phyloP scores from a whole-genome alignment of 2,888 invertebrate species.

The Gymnocheta viridis region DNA sequence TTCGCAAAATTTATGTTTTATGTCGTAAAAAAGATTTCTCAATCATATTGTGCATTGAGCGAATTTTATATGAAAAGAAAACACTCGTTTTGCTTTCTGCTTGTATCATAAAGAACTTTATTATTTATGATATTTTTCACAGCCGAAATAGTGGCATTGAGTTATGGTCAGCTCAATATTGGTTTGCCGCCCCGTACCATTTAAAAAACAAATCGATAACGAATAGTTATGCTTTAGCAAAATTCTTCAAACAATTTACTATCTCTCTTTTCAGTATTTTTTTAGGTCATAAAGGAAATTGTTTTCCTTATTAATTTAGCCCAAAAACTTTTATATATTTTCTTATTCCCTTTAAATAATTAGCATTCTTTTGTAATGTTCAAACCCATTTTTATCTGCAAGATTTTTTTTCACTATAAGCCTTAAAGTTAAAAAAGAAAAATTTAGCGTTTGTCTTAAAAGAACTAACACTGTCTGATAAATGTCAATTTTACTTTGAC shows the following conservation, averaged over 20 bases:
- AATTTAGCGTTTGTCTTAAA: neutral
- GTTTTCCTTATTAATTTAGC: conserved; percentile 6
- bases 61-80: too few species aligned
- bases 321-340: neutral
- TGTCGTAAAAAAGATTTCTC: neutral
- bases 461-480: conserved; percentile 46
- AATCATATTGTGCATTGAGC: neutral
- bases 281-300: too few species aligned
- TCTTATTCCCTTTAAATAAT: conserved; percentile 37
- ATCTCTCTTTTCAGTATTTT: too few species aligned
- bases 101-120: too few species aligned
- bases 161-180: too few species aligned
- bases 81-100: too few species aligned
- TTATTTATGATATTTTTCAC: too few species aligned
- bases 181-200: too few species aligned
- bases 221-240: neutral
- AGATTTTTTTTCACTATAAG: neutral
- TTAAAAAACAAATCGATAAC: too few species aligned
- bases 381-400: conserved; percentile 54
- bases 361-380: conserved; percentile 60
- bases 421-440: conserved; percentile 15
- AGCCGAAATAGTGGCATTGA: too few species aligned
- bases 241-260: neutral
- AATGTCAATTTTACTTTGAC: conserved; percentile 66
- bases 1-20: too few species aligned